These are phyloP conservation scores for Homalodisca vitripennis DNA, from an alignment of 1,140 invertebrate genomes.

Conservation along the genomic window DNA sequence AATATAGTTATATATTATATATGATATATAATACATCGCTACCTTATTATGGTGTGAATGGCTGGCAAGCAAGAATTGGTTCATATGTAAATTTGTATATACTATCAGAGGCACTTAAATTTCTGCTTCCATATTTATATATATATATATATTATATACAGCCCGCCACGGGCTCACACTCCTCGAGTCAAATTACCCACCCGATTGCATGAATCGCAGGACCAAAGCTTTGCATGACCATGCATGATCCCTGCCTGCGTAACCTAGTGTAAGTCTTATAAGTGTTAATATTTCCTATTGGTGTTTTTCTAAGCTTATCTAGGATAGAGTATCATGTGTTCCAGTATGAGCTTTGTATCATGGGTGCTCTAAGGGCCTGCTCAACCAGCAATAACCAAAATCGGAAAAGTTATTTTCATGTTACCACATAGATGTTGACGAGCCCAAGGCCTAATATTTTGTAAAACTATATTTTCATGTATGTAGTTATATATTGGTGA, in stretches of 20 bases:
- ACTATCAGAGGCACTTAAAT: background rate
- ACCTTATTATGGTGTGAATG: conserved; percentile 19
- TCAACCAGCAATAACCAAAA: background rate
- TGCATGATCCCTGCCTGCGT: conserved; percentile 17
- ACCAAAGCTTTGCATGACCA: background rate
- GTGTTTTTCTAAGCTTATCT: conserved; percentile 22
- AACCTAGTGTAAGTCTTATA: conserved; percentile 8
- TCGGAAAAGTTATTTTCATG: background rate
- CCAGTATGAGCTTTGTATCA: conserved; percentile 13
- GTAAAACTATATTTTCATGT: conserved; percentile 24
- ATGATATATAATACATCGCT: conserved; percentile 17
- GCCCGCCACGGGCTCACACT: background rate
- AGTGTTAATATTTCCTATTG: conserved; percentile 1
- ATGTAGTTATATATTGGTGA: conserved; percentile 12
- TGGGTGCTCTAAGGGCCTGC: background rate
- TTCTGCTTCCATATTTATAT: too few species aligned
- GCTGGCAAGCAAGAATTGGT: background rate
- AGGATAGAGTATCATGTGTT: conserved; percentile 11
- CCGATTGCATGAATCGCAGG: background rate
- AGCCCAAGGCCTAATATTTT: conserved; percentile 5
- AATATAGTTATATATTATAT: conserved; percentile 24
- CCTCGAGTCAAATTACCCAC: conserved; percentile 22
- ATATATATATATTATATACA: too few species aligned
- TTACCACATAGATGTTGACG: conserved; percentile 1
- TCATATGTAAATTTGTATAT: conserved; percentile 17